These are phyloP conservation scores for Anguilla rostrata DNA, from an alignment of 2,113 vertebrate genomes.

Conservation along the genomic window DNA sequence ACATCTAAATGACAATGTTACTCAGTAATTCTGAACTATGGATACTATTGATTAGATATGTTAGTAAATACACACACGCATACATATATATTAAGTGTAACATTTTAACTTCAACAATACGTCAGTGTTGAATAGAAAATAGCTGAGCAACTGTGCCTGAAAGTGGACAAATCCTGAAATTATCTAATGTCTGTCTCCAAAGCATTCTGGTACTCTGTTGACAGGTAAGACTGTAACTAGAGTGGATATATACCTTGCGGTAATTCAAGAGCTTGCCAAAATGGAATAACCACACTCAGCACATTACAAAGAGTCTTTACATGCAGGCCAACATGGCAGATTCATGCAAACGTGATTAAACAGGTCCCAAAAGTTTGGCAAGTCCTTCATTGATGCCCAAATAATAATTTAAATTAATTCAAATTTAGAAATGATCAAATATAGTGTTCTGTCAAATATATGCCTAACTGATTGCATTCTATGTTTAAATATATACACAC, in stretches of 20 bases:
- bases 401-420: neutral
- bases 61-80: too few species aligned
- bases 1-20: too few species aligned
- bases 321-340: neutral
- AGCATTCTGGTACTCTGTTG: neutral
- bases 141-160: neutral
- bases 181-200: neutral
- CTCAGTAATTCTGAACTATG: too few species aligned
- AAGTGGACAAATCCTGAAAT: neutral
- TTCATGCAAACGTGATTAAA: too few species aligned
- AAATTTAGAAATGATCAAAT: neutral
- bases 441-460: neutral
- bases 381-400: neutral
- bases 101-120: neutral
- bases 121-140: neutral
- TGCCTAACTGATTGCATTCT: neutral
- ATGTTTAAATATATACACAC: neutral
- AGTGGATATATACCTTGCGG: neutral
- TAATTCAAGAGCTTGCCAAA: neutral
- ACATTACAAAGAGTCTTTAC: neutral
- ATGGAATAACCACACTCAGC: neutral
- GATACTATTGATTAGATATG: too few species aligned
- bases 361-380: neutral
- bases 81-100: too few species aligned
- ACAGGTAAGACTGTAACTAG: neutral